Percentiles rank a stretch among this genome's conserved stretches.
Evolutionary conservation across 2,797 vertebrate species (phyloP).

Genomic region (Dermochelys coriacea): DNA sequence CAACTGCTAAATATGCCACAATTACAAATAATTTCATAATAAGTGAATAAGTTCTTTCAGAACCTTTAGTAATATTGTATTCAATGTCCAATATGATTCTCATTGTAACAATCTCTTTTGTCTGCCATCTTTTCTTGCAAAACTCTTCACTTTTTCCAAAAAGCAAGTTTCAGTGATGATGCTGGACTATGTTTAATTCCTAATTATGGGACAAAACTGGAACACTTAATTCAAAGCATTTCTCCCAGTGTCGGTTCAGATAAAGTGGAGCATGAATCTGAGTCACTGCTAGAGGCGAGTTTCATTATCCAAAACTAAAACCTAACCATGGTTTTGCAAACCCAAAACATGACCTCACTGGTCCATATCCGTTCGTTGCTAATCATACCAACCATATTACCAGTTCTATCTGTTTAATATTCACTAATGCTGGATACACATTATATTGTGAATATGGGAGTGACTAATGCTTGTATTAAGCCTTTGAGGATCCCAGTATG

Average conservation of each 20-base stretch:
- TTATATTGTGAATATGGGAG: background rate
- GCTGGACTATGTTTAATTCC: background rate
- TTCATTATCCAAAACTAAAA: background rate
- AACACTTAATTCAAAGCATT: background rate
- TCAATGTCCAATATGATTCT: background rate
- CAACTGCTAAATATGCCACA: background rate
- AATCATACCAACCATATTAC: background rate
- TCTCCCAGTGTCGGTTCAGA: background rate
- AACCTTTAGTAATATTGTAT: background rate
- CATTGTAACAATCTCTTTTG: background rate
- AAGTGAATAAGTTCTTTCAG: background rate
- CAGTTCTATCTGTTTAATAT: background rate
- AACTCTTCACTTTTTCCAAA: slow-evolving; percentile 19
- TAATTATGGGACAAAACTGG: background rate
- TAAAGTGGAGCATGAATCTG: background rate
- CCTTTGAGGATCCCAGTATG: background rate
- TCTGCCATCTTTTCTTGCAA: background rate
- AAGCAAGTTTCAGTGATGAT: background rate
- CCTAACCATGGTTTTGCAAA: background rate
- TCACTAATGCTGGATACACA: background rate
- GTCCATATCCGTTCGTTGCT: background rate
- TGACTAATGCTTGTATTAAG: background rate
- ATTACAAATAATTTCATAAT: background rate
- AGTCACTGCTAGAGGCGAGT: background rate
- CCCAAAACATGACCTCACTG: background rate